These are phyloP conservation scores for Drosophila baimaii DNA, from an alignment of 1,140 invertebrate genomes.

Conservation along the genomic window DNA sequence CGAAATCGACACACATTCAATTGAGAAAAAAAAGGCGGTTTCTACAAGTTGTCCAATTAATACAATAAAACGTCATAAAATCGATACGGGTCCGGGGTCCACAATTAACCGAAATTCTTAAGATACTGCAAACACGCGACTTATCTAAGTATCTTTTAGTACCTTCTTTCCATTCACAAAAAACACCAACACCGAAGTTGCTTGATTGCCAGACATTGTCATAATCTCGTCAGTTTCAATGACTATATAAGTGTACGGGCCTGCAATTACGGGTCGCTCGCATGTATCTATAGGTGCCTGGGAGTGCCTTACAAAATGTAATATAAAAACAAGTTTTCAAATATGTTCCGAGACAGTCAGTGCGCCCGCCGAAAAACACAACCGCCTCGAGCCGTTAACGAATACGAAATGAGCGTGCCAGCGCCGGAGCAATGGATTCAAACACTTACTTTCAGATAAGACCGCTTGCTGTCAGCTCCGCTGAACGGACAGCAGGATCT, in stretches of 20 bases:
- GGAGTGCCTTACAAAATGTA: slow-evolving; percentile 14
- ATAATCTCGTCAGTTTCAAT: slow-evolving; percentile 23
- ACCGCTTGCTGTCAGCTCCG: not conserved
- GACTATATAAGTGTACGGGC: slow-evolving; percentile 21
- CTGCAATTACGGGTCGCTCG: slow-evolving; percentile 27
- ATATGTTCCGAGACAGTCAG: slow-evolving; percentile 22
- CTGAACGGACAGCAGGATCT: slow-evolving; percentile 34
- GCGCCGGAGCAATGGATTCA: slow-evolving; percentile 27
- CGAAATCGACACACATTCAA: slow-evolving; percentile 36
- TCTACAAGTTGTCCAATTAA: slow-evolving; percentile 18
- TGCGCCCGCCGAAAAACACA: slow-evolving; percentile 40
- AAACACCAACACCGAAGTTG: slow-evolving; percentile 83
- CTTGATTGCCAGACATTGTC: slow-evolving; percentile 47
- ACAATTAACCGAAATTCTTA: not conserved
- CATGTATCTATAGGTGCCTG: slow-evolving; percentile 27
- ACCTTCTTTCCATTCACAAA: slow-evolving; percentile 86
- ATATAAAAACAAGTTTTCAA: slow-evolving; percentile 40
- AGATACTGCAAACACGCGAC: slow-evolving; percentile 22
- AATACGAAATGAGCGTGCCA: slow-evolving; percentile 62
- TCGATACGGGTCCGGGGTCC: slow-evolving; percentile 8
- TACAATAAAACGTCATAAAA: slow-evolving; percentile 14
- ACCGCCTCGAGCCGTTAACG: slow-evolving; percentile 60
- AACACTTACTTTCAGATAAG: slow-evolving; percentile 42
- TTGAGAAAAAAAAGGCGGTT: slow-evolving; percentile 19
- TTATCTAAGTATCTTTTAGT: slow-evolving; percentile 27